Evolutionary conservation across 2,888 invertebrate species (phyloP).

Genomic region (Quadroppia sp.): DNA sequence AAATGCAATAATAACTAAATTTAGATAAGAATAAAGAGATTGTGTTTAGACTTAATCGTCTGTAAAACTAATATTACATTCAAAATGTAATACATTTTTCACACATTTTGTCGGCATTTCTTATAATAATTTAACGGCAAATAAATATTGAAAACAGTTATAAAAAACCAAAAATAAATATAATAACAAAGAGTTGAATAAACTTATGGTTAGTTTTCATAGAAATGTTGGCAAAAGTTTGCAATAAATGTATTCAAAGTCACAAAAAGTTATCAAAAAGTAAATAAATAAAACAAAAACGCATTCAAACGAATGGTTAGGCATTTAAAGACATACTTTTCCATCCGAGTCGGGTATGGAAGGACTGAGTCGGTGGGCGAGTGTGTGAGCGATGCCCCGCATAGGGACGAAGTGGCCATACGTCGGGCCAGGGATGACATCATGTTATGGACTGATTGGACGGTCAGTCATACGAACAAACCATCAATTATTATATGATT

Average conservation of each 20-base stretch:
- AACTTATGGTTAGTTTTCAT: not conserved
- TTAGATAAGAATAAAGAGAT: no score
- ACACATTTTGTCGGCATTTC: no score
- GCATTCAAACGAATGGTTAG: no score
- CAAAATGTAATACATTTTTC: no score
- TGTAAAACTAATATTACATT: no score
- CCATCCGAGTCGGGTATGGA: constrained; percentile 48
- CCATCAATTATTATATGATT: no score
- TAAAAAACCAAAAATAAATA: not conserved
- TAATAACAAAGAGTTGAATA: constrained; percentile 2
- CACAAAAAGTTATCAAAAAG: not conserved
- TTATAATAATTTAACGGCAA: not conserved
- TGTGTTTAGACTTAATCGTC: no score
- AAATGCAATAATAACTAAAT: no score
- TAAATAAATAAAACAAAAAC: no score
- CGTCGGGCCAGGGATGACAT: constrained; percentile 41
- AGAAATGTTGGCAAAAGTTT: no score
- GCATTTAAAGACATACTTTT: constrained; percentile 48
- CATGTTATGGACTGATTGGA: constrained; percentile 8
- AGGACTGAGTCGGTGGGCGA: constrained; percentile 8
- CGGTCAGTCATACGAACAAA: not conserved
- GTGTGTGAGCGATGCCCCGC: constrained; percentile 33
- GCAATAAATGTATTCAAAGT: no score
- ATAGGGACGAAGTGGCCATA: constrained; percentile 39
- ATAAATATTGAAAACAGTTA: not conserved